Evolutionary conservation across 1,140 invertebrate species (phyloP).

Genomic region (Chelonus insularis): DNA sequence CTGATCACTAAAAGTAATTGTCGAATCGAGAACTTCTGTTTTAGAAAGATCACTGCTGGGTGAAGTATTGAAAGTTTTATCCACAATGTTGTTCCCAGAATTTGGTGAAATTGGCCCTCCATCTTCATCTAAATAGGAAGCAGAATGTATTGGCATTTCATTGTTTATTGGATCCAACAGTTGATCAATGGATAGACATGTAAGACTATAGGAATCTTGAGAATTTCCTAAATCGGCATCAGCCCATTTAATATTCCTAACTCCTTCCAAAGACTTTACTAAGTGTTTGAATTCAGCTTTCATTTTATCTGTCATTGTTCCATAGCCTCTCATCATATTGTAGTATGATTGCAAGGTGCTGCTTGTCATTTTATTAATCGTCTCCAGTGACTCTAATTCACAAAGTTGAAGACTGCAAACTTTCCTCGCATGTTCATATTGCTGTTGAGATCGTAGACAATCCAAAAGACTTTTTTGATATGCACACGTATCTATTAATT

Average conservation of each 20-base stretch:
- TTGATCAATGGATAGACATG: conserved; percentile 38
- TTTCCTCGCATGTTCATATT: conserved; percentile 48
- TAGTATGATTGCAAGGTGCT: conserved; percentile 49
- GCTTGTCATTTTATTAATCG: conserved; percentile 45
- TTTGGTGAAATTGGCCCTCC: conserved; percentile 15
- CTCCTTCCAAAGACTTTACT: conserved; percentile 53
- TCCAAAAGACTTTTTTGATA: conserved; percentile 40
- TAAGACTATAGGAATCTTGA: conserved; percentile 43
- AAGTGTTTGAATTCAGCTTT: conserved; percentile 51
- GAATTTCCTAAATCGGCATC: conserved; percentile 36
- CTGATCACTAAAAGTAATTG: conserved; percentile 24
- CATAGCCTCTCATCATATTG: conserved; percentile 43
- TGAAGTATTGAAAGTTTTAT: conserved; percentile 27
- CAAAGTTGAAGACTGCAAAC: conserved; percentile 48
- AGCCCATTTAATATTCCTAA: conserved; percentile 58
- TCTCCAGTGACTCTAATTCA: conserved; percentile 45
- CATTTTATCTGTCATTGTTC: conserved; percentile 48
- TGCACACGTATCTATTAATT: conserved; percentile 35
- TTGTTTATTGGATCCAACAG: conserved; percentile 34
- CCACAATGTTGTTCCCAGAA: not conserved
- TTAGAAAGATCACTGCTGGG: conserved; percentile 20
- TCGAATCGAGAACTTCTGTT: not conserved
- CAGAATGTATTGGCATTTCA: conserved; percentile 32
- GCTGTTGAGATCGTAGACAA: conserved; percentile 39
- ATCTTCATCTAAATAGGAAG: conserved; percentile 25